Base-by-base conservation (phyloP, 2,113 vertebrate species). In the Larimichthys polyactis region DNA sequence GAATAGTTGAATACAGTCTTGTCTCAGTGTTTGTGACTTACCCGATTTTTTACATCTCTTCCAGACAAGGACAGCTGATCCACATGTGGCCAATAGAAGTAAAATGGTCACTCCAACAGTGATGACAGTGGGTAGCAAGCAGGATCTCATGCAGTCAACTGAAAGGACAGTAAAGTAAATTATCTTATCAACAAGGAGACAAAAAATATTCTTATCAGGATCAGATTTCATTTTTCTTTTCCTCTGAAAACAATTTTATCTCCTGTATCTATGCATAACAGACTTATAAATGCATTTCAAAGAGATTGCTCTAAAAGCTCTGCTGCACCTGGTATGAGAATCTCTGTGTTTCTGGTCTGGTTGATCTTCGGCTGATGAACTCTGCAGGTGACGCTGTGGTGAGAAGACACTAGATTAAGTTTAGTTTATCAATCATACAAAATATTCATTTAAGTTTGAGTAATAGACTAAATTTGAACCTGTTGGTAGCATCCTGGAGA, bases 381-480 rank as follows among this genome's bases (percentile, higher is more conserved):
- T 60, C 66, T 79, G 88, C 88, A 90, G 44, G 64, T 44, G 36
- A 87, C 58, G 0, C 83, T 90, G 73, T 5, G 22, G 36, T 10
- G 12, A 69, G 2, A 55, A 76, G 9, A 59, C 40, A 4, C 10
- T 2, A 57, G 19, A 17, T 40, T 1, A 55, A 54, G n/a, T 43
- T 40, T 15, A 24, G 9, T 58, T 58, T 17, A 27, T 24, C 10
- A 5, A 24, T 43, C 1, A 43, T 10, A 24, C 20, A 24, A 15
- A 46, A 46, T 14, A 46, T 14, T 46, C 11, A 44, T 44, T 12
- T 11, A 44, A 46, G 44, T 14, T 14, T 12, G 44, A 4, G 11
- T 4, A 46, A 46, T 46, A 46, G 14, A 40, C 8, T 40, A 0
- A n/a, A 16, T 16, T 0, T 4, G 7, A 59, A 90, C 88, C 88